phyloP scores from a whole-genome alignment of 2,113 vertebrate species.

The Paratilapia polleni region DNA sequence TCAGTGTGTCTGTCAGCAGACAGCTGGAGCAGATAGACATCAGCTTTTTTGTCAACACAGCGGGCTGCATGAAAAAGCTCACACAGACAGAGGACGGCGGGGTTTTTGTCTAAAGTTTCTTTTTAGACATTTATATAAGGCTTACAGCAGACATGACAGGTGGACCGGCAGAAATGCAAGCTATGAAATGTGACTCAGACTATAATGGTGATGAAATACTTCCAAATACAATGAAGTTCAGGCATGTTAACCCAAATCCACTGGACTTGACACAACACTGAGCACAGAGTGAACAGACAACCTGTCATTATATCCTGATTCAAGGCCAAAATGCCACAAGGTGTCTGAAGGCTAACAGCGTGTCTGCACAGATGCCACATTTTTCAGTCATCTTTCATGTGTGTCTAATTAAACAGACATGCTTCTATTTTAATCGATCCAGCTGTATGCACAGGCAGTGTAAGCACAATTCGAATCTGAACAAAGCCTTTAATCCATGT shows the following conservation, averaged over 20 bases:
- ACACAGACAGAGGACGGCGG: background rate
- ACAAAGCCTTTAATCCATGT: background rate
- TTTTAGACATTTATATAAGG: background rate
- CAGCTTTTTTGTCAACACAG: slow-evolving; percentile 45
- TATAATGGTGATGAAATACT: slow-evolving; percentile 15
- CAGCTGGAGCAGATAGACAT: slow-evolving; percentile 39
- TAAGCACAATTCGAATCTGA: background rate
- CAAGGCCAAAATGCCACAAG: background rate
- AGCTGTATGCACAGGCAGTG: background rate
- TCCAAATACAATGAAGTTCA: slow-evolving; percentile 1
- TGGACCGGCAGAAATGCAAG: background rate
- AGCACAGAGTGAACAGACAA: background rate
- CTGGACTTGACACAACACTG: background rate
- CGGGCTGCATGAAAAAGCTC: background rate
- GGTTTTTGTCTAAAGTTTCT: background rate
- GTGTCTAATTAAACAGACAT: background rate
- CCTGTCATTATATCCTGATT: background rate
- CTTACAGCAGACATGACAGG: background rate
- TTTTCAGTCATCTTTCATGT: background rate
- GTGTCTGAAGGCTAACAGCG: background rate
- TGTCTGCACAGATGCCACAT: no score
- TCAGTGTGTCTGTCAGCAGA: slow-evolving; percentile 28
- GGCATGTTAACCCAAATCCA: background rate
- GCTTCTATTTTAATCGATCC: background rate
- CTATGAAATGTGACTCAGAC: background rate